phyloP scores from a whole-genome alignment of 2,797 vertebrate genomes.

The Alcedo atthis region DNA sequence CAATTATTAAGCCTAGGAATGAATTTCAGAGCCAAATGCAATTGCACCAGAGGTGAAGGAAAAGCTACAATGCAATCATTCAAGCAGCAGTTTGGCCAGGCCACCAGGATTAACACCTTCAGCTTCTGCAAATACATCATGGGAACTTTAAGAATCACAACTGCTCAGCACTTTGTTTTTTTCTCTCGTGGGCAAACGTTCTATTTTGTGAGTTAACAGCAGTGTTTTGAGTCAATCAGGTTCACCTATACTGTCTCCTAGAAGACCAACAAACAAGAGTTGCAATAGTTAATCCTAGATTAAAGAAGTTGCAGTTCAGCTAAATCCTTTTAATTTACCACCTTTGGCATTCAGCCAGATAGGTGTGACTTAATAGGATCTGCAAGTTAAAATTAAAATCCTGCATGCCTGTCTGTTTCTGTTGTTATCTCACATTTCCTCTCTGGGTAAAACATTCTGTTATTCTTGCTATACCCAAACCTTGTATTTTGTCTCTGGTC shows the following conservation, averaged over 20 bases:
- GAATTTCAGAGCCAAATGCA: background rate
- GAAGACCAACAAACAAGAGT: background rate
- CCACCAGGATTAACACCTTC: constrained; percentile 10
- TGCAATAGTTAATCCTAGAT: background rate
- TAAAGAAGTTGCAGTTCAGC: background rate
- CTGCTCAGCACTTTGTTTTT: background rate
- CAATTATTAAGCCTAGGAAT: background rate
- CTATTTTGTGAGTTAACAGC: background rate
- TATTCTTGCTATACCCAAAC: background rate
- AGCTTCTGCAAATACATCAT: background rate
- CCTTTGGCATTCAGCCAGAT: constrained; percentile 3
- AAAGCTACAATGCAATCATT: background rate
- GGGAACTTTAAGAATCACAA: background rate
- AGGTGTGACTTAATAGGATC: constrained; percentile 23
- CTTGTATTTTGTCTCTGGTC: background rate
- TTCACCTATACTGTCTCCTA: background rate
- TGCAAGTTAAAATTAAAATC: constrained; percentile 48
- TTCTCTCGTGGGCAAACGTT: background rate
- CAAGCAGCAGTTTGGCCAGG: background rate
- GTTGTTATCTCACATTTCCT: background rate
- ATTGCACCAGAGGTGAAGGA: background rate
- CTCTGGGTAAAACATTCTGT: background rate
- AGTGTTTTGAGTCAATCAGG: background rate
- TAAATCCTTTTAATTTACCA: constrained; percentile 1
- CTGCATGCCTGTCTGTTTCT: background rate